These are phyloP conservation scores for Rhizomys pruinosus DNA, from an alignment of 2,113 vertebrate genomes.

Conservation along the genomic window DNA sequence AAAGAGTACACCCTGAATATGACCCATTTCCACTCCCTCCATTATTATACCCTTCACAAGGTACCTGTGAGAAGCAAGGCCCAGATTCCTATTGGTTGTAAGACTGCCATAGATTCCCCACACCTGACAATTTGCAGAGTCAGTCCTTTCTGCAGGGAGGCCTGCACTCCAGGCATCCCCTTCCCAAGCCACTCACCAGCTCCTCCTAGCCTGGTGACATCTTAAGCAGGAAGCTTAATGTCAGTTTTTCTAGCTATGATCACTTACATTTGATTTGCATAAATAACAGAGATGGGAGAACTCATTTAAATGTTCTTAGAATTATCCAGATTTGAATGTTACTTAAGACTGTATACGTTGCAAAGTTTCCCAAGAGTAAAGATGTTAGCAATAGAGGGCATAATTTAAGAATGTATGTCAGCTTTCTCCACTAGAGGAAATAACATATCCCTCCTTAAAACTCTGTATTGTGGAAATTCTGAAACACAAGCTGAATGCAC, in stretches of 20 bases:
- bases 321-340: not conserved
- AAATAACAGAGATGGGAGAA: not conserved
- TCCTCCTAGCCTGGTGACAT: no score
- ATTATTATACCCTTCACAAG: not conserved
- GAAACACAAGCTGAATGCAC: not conserved
- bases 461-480: not conserved
- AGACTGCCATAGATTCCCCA: not conserved
- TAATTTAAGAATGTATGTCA: not conserved
- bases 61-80: not conserved
- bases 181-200: not conserved
- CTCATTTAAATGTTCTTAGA: not conserved
- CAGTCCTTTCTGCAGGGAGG: not conserved
- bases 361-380: not conserved
- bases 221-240: not conserved
- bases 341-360: not conserved
- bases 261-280: not conserved
- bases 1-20: not conserved
- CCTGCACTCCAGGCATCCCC: accelerated
- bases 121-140: not conserved
- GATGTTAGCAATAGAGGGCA: not conserved
- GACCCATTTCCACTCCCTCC: not conserved
- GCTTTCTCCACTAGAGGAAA: no score
- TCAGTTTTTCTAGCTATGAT: not conserved
- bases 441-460: not conserved
- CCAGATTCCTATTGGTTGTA: no score